Evolutionary conservation across 1,140 invertebrate genomes (phyloP).

Genomic region (Amphibalanus amphitrite): DNA sequence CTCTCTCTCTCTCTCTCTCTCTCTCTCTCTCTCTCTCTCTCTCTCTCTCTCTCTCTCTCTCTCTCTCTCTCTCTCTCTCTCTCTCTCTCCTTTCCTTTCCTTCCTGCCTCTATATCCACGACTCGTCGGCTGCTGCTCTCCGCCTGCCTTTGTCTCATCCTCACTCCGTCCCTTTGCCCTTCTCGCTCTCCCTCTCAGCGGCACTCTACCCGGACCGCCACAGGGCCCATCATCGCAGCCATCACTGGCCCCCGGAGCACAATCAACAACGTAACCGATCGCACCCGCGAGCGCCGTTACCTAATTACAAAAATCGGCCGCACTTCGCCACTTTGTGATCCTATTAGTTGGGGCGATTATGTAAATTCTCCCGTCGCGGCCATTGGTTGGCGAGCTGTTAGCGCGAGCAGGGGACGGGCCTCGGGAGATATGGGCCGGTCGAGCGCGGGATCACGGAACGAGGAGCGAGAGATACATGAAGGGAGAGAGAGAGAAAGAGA

Average conservation of each 20-base stretch:
- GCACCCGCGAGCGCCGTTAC: not conserved
- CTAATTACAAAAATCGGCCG: constrained; percentile 1
- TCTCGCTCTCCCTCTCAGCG: not conserved
- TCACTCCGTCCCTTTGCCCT: not conserved
- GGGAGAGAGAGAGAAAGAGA: not conserved
- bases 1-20: no score
- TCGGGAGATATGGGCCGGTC: no score
- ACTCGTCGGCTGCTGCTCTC: not conserved
- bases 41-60: not conserved
- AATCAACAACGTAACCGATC: constrained; percentile 1
- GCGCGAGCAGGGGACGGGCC: no score
- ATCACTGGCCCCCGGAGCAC: not conserved
- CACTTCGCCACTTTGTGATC: not conserved
- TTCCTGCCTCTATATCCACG: not conserved
- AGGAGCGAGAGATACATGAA: not conserved
- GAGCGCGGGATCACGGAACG: not conserved
- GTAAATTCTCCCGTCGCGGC: not conserved
- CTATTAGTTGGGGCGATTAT: not conserved
- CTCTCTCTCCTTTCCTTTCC: not conserved
- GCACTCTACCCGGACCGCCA: no score
- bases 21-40: no score
- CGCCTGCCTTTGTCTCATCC: not conserved
- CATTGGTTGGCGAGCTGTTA: not conserved
- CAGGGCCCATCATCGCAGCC: not conserved
- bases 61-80: not conserved